Evolutionary conservation across 2,113 vertebrate species (phyloP).

Genomic region (Hemibagrus wyckioides): DNA sequence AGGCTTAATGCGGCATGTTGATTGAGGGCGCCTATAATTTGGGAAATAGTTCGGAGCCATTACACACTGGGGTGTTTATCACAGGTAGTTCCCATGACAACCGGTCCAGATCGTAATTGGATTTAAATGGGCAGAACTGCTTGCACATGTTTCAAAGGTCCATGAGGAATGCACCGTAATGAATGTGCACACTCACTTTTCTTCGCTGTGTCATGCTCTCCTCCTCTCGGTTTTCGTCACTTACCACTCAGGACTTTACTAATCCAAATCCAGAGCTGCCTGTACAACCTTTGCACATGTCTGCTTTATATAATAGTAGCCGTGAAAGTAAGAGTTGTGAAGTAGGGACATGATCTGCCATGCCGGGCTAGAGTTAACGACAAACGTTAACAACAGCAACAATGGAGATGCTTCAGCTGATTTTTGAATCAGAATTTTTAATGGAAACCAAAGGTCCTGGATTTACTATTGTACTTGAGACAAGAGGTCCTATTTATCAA

Average conservation of each 20-base stretch:
- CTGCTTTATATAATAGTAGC: not conserved
- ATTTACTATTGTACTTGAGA: not conserved
- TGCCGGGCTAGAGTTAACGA: not conserved
- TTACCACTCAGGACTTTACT: not conserved
- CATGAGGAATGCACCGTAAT: conserved; percentile 39
- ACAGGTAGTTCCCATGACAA: conserved; percentile 66
- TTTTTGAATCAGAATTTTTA: not conserved
- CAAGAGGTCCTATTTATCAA: not conserved
- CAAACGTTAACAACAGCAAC: not conserved
- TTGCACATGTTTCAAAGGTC: conserved; percentile 60
- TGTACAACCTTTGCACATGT: not conserved
- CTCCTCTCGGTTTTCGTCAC: not conserved
- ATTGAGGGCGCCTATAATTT: conserved; percentile 63
- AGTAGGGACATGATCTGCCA: not conserved
- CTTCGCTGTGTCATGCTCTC: conserved; percentile 17
- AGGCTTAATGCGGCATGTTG: conserved; percentile 53
- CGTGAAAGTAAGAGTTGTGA: not conserved
- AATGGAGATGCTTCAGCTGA: not conserved
- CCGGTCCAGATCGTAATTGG: conserved; percentile 60
- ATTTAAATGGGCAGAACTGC: conserved; percentile 62
- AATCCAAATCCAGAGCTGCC: not conserved
- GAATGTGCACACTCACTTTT: conserved; percentile 9
- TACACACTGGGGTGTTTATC: conserved; percentile 60
- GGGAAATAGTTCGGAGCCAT: conserved; percentile 57
- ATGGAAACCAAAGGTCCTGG: not conserved